Percentiles rank a stretch among this genome's conserved stretches.
Evolutionary conservation across 1,140 invertebrate genomes (phyloP).

Genomic region (Drosophila neocordata): DNA sequence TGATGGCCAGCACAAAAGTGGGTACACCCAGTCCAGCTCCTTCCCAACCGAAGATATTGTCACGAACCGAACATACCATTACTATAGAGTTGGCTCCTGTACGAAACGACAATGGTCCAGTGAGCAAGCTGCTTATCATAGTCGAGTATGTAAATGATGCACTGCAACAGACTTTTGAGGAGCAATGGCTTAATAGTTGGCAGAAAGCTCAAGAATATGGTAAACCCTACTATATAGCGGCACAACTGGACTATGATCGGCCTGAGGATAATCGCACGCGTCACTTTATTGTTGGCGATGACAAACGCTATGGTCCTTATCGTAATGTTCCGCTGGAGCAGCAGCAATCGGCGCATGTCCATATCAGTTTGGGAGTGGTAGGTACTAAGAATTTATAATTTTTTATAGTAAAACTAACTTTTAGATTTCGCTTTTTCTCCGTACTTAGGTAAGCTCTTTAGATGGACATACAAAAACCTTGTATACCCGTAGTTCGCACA

Average conservation of each 20-base stretch:
- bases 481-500: slow-evolving; percentile 86
- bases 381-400: slow-evolving; percentile 17
- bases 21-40: slow-evolving; percentile 87
- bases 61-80: slow-evolving; percentile 85
- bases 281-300: slow-evolving; percentile 91
- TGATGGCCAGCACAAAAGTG: slow-evolving; percentile 87
- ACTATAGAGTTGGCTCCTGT: slow-evolving; percentile 86
- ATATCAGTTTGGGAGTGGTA: slow-evolving; percentile 89
- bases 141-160: slow-evolving; percentile 86
- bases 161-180: slow-evolving; percentile 84
- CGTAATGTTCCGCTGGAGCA: slow-evolving; percentile 90
- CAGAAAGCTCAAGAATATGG: slow-evolving; percentile 85
- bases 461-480: slow-evolving; percentile 86
- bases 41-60: slow-evolving; percentile 85
- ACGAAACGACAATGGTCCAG: slow-evolving; percentile 89
- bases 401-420: neutral
- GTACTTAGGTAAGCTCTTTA: slow-evolving; percentile 84
- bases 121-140: slow-evolving; percentile 88
- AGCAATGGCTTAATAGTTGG: slow-evolving; percentile 85
- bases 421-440: neutral
- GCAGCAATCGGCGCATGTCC: slow-evolving; percentile 84
- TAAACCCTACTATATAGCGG: slow-evolving; percentile 91
- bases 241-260: slow-evolving; percentile 85
- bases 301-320: slow-evolving; percentile 88
- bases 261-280: slow-evolving; percentile 79